Evolutionary conservation across 2,888 invertebrate genomes (phyloP), one percentile per base, ranked within the genome.

Genomic region (Darwinula stevensoni): DNA sequence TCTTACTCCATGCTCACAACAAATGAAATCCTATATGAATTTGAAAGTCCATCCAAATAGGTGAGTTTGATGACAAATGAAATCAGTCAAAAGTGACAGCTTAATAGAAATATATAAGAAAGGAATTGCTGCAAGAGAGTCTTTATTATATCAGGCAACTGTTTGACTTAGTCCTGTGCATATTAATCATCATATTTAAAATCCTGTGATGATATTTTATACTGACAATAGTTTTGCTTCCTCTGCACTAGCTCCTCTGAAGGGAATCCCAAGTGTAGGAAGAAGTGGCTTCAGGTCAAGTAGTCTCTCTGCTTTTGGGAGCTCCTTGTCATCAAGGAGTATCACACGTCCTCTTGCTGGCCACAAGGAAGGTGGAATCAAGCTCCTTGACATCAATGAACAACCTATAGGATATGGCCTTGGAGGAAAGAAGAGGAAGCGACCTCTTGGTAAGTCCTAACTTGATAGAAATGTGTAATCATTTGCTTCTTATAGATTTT

Each of bases 311-410:
- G n/a, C 6, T 22, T 22, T 22, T n/a, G 28, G 28, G 34, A 29
- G 12, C 33, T 33, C 43, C 6, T 18, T 18, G 22, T 13, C 56
- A 11, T 54, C 61, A 15, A 50, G 59, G 27, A 40, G 57, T 47
- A 38, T 47, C 36, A 44, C 56, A 3, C 60, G 64, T 9, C 59
- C 62, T 31, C 47, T 63, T 17, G 68, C 61, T 32, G 67, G 59
- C 33, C 65, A 63, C 42, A 82, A 66, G 56, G 86, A 78, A 49
- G 73, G 84, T 32, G 88, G 88, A 35, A 84, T 88, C 42, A 91
- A 91, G 55, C 57, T 91, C 30, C 56, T 91, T 26, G 88, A 88
- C 49, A 82, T 91, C 43, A 68, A 73, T 3, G 88, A 91, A 47
- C 80, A 84, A 47, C 88, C 88, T 0, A 52, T 76, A 17, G 74